These are phyloP conservation scores for Nycticebus coucang DNA, from an alignment of 2,113 vertebrate species.

Conservation along the genomic window DNA sequence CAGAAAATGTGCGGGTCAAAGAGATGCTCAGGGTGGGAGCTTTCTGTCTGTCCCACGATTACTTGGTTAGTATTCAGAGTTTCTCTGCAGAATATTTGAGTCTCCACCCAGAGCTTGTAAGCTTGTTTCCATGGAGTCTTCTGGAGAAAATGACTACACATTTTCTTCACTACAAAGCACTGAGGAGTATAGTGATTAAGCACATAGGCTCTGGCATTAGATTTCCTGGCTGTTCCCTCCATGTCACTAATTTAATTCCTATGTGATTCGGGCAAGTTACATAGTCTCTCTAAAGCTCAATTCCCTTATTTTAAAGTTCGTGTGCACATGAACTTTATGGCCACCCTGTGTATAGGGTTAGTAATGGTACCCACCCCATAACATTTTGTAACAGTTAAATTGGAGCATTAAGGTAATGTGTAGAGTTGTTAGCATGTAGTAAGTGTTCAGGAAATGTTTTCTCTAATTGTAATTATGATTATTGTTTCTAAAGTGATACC, in stretches of 20 bases:
- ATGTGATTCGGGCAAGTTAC: background rate
- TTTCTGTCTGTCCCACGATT: background rate
- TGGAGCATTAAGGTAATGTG: background rate
- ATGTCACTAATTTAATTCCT: constrained; percentile 13
- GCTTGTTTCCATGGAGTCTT: background rate
- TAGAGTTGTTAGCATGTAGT: background rate
- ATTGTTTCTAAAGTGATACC: background rate
- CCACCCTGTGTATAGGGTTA: background rate
- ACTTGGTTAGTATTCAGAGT: background rate
- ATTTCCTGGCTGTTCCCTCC: background rate
- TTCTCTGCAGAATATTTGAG: background rate
- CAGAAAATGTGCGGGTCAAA: no score
- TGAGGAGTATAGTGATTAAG: background rate
- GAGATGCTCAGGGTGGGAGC: background rate
- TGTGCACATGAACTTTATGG: no score
- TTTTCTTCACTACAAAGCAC: background rate
- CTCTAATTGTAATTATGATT: background rate
- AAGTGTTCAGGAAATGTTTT: background rate
- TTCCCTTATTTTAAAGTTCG: background rate
- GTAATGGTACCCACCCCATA: background rate
- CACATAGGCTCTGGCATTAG: background rate
- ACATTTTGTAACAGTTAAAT: background rate
- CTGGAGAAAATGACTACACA: background rate
- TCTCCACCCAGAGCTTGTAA: background rate
- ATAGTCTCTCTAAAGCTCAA: background rate